Evolutionary conservation across 23 tunicate species (phyloP).

Genomic region (Phallusia fumigata): DNA sequence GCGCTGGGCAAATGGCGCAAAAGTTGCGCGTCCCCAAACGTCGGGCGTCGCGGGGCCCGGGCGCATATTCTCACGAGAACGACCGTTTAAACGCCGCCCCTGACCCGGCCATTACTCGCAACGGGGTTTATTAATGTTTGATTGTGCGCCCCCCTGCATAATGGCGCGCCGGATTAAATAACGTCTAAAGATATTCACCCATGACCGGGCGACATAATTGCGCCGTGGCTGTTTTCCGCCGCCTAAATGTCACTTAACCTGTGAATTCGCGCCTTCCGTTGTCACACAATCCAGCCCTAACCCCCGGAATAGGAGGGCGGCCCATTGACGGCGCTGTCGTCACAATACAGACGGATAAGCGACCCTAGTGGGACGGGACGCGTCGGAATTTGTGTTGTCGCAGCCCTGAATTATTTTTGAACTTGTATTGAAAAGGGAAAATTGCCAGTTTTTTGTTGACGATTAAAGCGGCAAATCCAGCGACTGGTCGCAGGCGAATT

Average conservation of each 20-base stretch:
- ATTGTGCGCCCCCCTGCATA: neutral
- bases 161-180: slow-evolving; percentile 2
- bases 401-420: neutral
- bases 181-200: slow-evolving; percentile 5
- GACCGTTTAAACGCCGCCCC: slow-evolving; percentile 19
- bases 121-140: slow-evolving; percentile 18
- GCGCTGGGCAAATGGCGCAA: neutral
- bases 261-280: neutral
- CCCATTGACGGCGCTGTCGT: neutral
- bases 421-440: neutral
- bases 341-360: neutral
- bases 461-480: neutral
- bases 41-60: neutral
- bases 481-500: neutral
- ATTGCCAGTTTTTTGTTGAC: neutral
- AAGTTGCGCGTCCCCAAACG: neutral
- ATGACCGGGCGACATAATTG: slow-evolving; percentile 3
- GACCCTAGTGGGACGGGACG: neutral
- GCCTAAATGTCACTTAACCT: slow-evolving; percentile 2
- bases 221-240: slow-evolving; percentile 8
- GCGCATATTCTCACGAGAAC: slow-evolving; percentile 16
- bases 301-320: neutral
- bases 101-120: neutral
- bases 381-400: neutral
- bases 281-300: neutral